phyloP scores from a whole-genome alignment of 2,113 vertebrate genomes.

The Alethe castanea region DNA sequence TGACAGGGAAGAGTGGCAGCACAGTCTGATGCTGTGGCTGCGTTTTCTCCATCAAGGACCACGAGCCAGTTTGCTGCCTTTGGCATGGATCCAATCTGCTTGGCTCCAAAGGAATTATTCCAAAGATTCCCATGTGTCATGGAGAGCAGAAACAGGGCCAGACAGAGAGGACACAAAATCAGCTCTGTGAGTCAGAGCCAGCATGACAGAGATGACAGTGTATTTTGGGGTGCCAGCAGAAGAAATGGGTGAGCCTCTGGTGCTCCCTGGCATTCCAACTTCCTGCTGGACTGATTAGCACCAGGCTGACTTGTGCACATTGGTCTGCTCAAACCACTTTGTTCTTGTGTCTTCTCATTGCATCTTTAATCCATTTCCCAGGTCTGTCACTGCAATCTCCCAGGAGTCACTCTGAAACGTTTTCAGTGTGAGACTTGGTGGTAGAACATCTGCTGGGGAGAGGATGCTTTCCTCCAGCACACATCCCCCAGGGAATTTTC shows the following conservation, averaged over 20 bases:
- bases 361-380: not conserved
- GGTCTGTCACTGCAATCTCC: not conserved
- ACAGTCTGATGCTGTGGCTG: fast-evolving
- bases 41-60: not conserved
- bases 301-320: not conserved
- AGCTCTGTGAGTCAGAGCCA: not conserved
- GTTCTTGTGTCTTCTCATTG: not conserved
- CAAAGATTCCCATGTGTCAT: not conserved
- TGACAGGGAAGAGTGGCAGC: not conserved
- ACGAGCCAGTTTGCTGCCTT: not conserved
- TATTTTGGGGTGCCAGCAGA: not conserved
- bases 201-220: not conserved
- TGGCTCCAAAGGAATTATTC: not conserved
- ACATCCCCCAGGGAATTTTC: not conserved
- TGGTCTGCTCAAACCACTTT: fast-evolving
- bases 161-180: not conserved
- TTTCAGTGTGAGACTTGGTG: not conserved
- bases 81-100: not conserved
- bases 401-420: not conserved
- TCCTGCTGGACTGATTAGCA: not conserved
- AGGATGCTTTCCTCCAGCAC: not conserved
- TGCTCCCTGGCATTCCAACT: not conserved
- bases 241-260: not conserved
- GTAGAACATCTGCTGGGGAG: not conserved
- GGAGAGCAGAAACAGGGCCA: not conserved